Evolutionary conservation across 1,140 invertebrate genomes (phyloP).

Genomic region (Lasioglossum albipes): DNA sequence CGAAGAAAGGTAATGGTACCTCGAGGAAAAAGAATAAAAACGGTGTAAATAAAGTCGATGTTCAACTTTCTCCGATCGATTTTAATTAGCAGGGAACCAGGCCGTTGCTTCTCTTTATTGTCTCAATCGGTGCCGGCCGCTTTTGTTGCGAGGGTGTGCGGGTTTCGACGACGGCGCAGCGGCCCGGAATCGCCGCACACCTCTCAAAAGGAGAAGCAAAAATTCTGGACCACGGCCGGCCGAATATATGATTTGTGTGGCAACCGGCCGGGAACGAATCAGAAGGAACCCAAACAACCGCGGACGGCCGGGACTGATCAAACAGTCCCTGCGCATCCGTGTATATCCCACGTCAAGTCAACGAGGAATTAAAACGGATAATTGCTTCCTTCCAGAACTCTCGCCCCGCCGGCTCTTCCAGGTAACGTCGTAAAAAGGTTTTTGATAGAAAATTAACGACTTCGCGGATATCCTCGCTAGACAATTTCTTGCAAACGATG

Average conservation of each 20-base stretch:
- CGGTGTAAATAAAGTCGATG: too few species aligned
- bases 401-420: constrained; percentile 62
- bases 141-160: constrained; percentile 19
- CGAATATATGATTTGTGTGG: constrained; percentile 54
- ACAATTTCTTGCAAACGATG: constrained; percentile 1
- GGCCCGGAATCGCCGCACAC: neutral
- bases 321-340: constrained; percentile 58
- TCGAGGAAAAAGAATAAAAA: neutral
- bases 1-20: neutral
- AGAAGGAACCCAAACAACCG: constrained; percentile 43
- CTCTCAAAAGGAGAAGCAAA: constrained; percentile 6
- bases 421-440: constrained; percentile 67
- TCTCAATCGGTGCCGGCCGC: constrained; percentile 30
- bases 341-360: constrained; percentile 61
- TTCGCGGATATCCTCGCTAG: constrained; percentile 27
- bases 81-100: constrained; percentile 37
- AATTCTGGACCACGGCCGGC: constrained; percentile 23
- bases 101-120: constrained; percentile 31
- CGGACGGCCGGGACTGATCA: constrained; percentile 65
- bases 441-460: constrained; percentile 72
- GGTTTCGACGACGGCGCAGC: neutral
- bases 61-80: constrained; percentile 23
- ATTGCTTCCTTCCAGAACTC: constrained; percentile 64
- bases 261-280: constrained; percentile 33
- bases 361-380: constrained; percentile 70